Percentiles rank a stretch among this genome's conserved stretches.
These are phyloP conservation scores for Callipepla californica DNA, from an alignment of 2,113 vertebrate genomes.

Conservation along the genomic window DNA sequence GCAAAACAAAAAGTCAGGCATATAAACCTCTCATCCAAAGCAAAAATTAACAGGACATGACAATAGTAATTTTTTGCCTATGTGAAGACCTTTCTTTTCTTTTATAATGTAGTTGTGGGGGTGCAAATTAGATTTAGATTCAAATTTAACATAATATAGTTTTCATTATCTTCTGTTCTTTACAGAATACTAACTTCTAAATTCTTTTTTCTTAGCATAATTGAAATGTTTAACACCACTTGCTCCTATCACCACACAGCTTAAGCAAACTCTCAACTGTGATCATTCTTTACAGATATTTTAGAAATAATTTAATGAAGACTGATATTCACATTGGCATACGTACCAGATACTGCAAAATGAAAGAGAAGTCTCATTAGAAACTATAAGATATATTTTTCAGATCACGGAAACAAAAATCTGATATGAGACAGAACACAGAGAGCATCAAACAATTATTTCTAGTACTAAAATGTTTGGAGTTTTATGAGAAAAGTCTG, in stretches of 20 bases:
- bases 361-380: slow-evolving; percentile 31
- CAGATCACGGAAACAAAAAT: slow-evolving; percentile 47
- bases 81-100: background rate
- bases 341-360: slow-evolving; percentile 44
- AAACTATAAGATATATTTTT: slow-evolving; percentile 58
- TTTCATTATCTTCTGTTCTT: slow-evolving; percentile 28
- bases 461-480: slow-evolving; percentile 45
- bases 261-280: slow-evolving; percentile 42
- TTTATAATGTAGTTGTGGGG: background rate
- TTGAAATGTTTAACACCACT: background rate
- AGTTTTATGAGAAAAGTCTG: slow-evolving; percentile 55
- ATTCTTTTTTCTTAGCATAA: background rate
- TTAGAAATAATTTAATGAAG: slow-evolving; percentile 16
- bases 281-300: background rate
- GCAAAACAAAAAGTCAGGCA: background rate
- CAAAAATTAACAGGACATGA: background rate
- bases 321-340: background rate
- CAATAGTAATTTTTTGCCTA: background rate
- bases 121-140: background rate
- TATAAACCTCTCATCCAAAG: too few species aligned
- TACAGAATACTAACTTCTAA: slow-evolving; percentile 51
- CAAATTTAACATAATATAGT: slow-evolving; percentile 36
- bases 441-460: slow-evolving; percentile 60
- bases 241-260: background rate
- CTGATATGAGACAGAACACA: slow-evolving; percentile 31